Evolutionary conservation across 2,888 invertebrate species (phyloP).

Genomic region (Tinea semifulvella): DNA sequence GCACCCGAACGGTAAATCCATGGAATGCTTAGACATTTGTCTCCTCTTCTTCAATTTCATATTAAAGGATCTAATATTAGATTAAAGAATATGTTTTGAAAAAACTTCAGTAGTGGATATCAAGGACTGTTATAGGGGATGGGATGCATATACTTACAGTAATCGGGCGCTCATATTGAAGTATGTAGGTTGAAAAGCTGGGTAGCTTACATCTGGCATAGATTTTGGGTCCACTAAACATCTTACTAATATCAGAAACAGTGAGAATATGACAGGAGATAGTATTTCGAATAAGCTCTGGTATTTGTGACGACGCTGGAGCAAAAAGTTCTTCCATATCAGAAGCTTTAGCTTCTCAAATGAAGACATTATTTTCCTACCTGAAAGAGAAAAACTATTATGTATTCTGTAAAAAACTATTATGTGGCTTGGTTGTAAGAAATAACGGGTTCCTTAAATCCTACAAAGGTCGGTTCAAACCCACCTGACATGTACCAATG

Average conservation of each 20-base stretch:
- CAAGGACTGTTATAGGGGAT: not conserved
- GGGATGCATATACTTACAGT: conserved; percentile 37
- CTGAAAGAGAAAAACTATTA: too few species aligned
- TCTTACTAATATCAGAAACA: conserved; percentile 77
- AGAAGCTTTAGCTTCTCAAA: conserved; percentile 73
- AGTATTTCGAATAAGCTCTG: conserved; percentile 77
- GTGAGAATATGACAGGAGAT: conserved; percentile 73
- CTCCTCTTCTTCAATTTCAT: too few species aligned
- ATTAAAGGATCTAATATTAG: too few species aligned
- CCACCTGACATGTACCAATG: too few species aligned
- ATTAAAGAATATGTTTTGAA: too few species aligned
- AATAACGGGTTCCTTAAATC: too few species aligned
- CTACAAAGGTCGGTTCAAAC: too few species aligned
- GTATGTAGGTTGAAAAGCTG: conserved; percentile 48
- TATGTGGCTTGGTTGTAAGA: too few species aligned
- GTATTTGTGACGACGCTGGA: conserved; percentile 78
- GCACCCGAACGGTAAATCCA: too few species aligned
- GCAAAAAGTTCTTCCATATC: conserved; percentile 84
- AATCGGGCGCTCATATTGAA: conserved; percentile 45
- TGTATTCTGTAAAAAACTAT: too few species aligned
- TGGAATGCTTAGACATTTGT: too few species aligned
- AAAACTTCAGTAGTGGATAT: not conserved
- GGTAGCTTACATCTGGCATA: conserved; percentile 40
- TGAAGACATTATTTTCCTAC: too few species aligned
- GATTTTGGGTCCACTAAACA: conserved; percentile 71